phyloP scores from a whole-genome alignment of 2,113 vertebrate species.

The Cyanoramphus novaezelandiae region DNA sequence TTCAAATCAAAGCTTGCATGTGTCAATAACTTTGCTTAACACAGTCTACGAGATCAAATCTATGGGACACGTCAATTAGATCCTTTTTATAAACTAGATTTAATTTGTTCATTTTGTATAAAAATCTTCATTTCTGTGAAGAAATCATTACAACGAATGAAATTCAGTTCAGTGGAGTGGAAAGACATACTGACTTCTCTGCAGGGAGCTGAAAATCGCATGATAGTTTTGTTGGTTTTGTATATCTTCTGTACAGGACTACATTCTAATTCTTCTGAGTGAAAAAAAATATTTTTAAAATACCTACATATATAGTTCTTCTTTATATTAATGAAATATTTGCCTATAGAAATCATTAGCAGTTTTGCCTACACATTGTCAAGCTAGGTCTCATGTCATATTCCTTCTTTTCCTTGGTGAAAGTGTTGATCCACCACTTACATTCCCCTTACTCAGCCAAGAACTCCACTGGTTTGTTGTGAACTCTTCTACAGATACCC shows the following conservation, averaged over 20 bases:
- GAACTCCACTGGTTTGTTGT: background rate
- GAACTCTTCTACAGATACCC: background rate
- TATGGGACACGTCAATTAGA: background rate
- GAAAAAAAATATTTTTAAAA: background rate
- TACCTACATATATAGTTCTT: background rate
- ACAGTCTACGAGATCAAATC: background rate
- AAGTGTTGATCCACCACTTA: background rate
- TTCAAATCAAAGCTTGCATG: background rate
- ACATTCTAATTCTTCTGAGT: background rate
- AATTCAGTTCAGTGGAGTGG: background rate
- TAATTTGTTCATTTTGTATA: background rate
- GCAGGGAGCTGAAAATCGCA: fast-evolving
- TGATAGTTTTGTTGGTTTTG: background rate
- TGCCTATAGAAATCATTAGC: background rate
- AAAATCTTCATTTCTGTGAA: background rate
- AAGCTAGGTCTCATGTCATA: background rate
- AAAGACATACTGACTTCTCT: background rate
- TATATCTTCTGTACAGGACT: background rate
- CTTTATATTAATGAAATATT: background rate
- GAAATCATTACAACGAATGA: background rate
- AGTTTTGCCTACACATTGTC: background rate
- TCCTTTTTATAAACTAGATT: background rate
- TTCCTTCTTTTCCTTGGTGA: background rate
- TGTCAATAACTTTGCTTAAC: background rate
- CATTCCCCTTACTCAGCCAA: background rate